Base-by-base conservation (phyloP, 1,140 invertebrate genomes). In the Papilio aristodemus region DNA sequence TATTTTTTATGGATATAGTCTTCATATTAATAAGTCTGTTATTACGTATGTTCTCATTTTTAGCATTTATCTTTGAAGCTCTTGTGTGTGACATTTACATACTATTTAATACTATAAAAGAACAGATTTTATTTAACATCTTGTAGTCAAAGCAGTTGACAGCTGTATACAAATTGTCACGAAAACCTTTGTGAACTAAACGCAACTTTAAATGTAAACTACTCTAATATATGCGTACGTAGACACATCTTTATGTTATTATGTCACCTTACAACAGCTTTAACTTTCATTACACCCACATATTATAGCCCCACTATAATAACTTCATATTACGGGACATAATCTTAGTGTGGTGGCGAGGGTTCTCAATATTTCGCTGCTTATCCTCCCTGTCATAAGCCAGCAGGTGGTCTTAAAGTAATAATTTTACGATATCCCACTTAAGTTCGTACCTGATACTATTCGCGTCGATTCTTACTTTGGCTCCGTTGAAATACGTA, bases 381-480 rank as follows among this genome's bases (percentile, higher is more conserved):
- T 83, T 82, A 83, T 80, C 81, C 77, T 60, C 46, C 70, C 67
- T 75, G 77, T 78, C 77, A 74, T 71, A 77, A 73, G 75, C 71
- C 73, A 69, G 73, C 76, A 82, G 78, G 78, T 82, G 76, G 71
- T 76, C 71, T 69, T 79, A 81, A 74, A 78, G 77, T 82, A 74
- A 79, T 82, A 81, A 82, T 78, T 86, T 83, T 82, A 86, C 71
- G 78, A 76, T 73, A 82, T 78, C 75, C 81, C 75, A 70, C 76
- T 83, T 80, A 79, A 78, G 69, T 78, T 80, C 25, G 32, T 60
- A 67, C 13, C 36, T 64, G 66, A 68, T 69, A 71, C 39, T 32
- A 68, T 71, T n/a, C 50, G 62, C 62, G 39, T 58, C 37, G 17
- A 64, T 66, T 57, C 38, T 41, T 22, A 63, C 17, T 63, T 41